Conservation (phyloP, 64 coral and sea anemone species). For the Montipora efflorescens region DNA sequence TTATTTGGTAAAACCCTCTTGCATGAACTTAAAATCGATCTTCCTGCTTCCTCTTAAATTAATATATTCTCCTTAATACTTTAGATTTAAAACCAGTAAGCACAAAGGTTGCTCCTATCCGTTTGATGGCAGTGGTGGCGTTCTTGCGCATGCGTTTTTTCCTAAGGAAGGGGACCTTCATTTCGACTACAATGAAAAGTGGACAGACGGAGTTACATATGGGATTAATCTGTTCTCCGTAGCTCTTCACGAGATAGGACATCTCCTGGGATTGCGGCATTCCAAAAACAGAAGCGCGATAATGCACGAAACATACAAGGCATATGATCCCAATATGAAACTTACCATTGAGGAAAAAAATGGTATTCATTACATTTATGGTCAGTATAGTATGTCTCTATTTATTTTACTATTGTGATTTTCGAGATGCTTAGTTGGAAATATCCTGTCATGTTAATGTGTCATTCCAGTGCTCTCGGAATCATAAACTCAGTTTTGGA, state of each 20-base stretch:
- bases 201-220: neutral
- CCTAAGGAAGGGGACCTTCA: conserved; percentile 38
- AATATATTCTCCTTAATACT: neutral
- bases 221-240: conserved; percentile 49
- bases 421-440: no score
- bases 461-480: no score
- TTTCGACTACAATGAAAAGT: conserved; percentile 53
- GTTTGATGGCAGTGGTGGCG: conserved; percentile 7
- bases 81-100: neutral
- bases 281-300: conserved; percentile 21
- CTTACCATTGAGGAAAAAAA: conserved; percentile 71
- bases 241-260: conserved; percentile 85
- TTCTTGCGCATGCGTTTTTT: conserved; percentile 26
- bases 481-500: no score
- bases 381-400: conserved; percentile 36
- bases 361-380: conserved; percentile 70
- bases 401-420: no score
- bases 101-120: neutral
- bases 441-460: no score
- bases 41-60: neutral
- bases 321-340: conserved; percentile 30
- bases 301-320: conserved; percentile 63
- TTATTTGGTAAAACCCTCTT: no score
- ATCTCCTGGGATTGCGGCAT: conserved; percentile 73
- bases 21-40: no score